Evolutionary conservation across 1,140 invertebrate species (phyloP).

Genomic region (Apolygus lucorum): DNA sequence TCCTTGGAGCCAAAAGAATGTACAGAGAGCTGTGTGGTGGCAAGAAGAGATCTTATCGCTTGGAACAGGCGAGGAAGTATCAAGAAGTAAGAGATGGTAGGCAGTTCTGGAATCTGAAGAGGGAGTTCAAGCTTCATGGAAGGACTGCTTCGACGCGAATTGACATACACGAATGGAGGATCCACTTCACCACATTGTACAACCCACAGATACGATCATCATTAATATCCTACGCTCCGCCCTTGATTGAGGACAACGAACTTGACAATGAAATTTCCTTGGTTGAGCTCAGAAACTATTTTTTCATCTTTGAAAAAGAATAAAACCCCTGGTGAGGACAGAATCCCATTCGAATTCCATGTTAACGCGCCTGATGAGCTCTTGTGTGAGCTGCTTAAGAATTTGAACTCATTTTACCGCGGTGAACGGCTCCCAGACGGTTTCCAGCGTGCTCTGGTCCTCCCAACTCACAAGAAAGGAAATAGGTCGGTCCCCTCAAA

Average conservation of each 20-base stretch:
- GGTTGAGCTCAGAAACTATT: neutral
- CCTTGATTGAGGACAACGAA: neutral
- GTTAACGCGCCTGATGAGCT: constrained; percentile 3
- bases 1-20: neutral
- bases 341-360: constrained; percentile 25
- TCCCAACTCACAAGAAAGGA: constrained; percentile 24
- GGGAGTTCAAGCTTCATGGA: neutral
- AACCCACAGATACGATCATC: constrained; percentile 9
- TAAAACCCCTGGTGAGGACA: constrained; percentile 21
- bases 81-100: neutral
- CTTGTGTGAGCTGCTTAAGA: constrained; percentile 1
- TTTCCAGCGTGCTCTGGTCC: constrained; percentile 18
- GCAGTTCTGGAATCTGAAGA: constrained; percentile 15
- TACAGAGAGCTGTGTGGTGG: neutral
- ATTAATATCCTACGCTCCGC: constrained; percentile 1
- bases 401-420: constrained; percentile 15
- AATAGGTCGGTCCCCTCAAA: constrained; percentile 17
- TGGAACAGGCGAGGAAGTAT: neutral
- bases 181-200: neutral
- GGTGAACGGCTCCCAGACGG: neutral
- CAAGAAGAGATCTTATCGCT: constrained; percentile 3
- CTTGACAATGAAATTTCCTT: constrained; percentile 1
- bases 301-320: constrained; percentile 10
- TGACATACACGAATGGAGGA: neutral
- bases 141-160: neutral